phyloP scores from a whole-genome alignment of 2,113 vertebrate genomes.

The Oryzias woworae region DNA sequence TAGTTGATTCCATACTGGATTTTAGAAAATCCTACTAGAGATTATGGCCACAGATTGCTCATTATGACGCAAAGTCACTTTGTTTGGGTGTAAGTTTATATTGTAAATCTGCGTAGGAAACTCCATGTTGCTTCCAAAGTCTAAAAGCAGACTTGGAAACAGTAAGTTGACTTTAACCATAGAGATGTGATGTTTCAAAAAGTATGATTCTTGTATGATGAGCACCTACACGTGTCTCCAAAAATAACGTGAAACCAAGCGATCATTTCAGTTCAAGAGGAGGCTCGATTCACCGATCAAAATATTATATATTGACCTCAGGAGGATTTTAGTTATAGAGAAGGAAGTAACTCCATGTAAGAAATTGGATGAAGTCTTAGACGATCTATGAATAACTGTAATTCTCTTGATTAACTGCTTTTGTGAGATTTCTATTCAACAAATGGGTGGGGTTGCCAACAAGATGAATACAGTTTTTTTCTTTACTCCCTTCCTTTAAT shows the following conservation, averaged over 20 bases:
- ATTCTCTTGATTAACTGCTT: constrained; percentile 16
- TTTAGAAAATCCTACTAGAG: too few species aligned
- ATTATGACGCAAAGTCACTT: too few species aligned
- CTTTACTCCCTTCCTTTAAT: constrained; percentile 1
- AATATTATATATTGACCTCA: constrained; percentile 23
- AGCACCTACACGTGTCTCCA: neutral
- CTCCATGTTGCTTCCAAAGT: too few species aligned
- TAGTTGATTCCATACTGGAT: too few species aligned
- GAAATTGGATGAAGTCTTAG: constrained; percentile 21
- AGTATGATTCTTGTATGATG: too few species aligned
- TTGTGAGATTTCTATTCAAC: constrained; percentile 16
- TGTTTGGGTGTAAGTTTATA: too few species aligned
- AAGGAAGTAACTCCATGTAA: constrained; percentile 25
- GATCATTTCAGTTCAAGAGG: neutral
- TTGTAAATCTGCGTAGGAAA: too few species aligned
- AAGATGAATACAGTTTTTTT: neutral
- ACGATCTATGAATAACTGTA: constrained; percentile 11
- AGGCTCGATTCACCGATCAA: neutral
- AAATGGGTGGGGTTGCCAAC: neutral
- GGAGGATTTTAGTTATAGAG: neutral
- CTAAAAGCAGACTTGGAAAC: too few species aligned
- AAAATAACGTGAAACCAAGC: neutral
- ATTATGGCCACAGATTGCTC: too few species aligned
- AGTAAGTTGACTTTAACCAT: too few species aligned
- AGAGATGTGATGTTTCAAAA: too few species aligned